Base-by-base conservation (phyloP, 2,113 vertebrate species). In the Serilophus lunatus region DNA sequence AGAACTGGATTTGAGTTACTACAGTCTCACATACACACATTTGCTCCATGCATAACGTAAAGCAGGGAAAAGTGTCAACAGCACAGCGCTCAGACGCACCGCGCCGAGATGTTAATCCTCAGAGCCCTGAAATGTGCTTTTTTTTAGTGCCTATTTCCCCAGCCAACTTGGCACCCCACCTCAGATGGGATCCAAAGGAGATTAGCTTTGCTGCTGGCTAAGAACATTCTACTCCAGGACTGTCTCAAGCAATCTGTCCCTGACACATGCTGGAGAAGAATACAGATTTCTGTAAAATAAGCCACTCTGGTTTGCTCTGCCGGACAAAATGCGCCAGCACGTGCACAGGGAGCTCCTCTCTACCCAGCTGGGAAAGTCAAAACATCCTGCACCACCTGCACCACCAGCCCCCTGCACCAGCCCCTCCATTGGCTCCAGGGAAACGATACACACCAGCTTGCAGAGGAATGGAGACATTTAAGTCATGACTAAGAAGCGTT, bases 101-200 rank as follows among this genome's bases (percentile, higher is more conserved):
- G 29, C 7, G 54, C 83, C 70, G 80, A 92, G 88, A 96, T 64
- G 61, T 93, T 96, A 87, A 95, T 95, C 88, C 86, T 92, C 94
- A 60, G 81, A 88, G 82, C 82, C 94, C 93, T 80, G 71, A 91
- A 95, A 95, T 54, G 76, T 53, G 71, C 81, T 72, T 74, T 93
- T 68, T 70, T 93, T 26, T 7, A 50, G 82, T 88, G 77, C 81
- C 60, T 91, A 53, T 83, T 90, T 86, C 91, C 87, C 66, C 86
- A 91, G 96, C 97, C 97, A 97, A 95, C 89, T 95, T 97, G 96
- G 97, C 96, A 95, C 64, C 61, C 44, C 16, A 25, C 31, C 79
- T 85, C 80, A 88, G 81, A 70, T 84, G 82, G 68, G 93, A 96
- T 97, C 96, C 95, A 97, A 97, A 94, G 49, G 75, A 96, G 96